phyloP scores from a whole-genome alignment of 2,888 invertebrate genomes.

The Eurytoma californica region DNA sequence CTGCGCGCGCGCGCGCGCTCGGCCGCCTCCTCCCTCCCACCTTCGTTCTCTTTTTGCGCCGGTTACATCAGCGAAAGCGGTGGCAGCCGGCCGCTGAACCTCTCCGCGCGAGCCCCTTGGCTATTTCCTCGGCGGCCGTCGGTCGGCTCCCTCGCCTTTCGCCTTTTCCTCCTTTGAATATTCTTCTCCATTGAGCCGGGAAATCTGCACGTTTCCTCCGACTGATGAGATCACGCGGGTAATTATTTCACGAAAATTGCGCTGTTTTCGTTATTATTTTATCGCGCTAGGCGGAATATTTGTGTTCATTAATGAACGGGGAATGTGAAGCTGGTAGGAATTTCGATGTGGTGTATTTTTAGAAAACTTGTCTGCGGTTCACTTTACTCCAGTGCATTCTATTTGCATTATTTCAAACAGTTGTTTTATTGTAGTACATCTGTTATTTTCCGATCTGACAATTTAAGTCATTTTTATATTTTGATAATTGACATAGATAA shows the following conservation, averaged over 20 bases:
- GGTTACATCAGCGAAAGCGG: background rate
- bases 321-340: too few species aligned
- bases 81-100: background rate
- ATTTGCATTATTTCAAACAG: too few species aligned
- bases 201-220: background rate
- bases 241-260: constrained; percentile 4
- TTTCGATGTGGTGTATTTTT: too few species aligned
- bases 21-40: background rate
- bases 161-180: constrained; percentile 52
- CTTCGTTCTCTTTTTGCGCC: background rate
- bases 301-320: too few species aligned
- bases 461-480: too few species aligned
- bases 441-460: too few species aligned
- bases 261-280: background rate
- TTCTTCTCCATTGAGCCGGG: background rate
- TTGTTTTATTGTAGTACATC: too few species aligned
- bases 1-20: too few species aligned
- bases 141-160: constrained; percentile 10
- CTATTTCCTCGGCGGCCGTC: constrained; percentile 30
- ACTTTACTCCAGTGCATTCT: background rate
- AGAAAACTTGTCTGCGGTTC: too few species aligned
- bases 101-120: background rate
- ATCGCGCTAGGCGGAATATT: too few species aligned
- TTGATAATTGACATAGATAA: too few species aligned
- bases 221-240: background rate